Evolutionary conservation across 2,797 vertebrate species (phyloP), one percentile per base, ranked within the genome.

Genomic region (Enteromius thamalakanensis): DNA sequence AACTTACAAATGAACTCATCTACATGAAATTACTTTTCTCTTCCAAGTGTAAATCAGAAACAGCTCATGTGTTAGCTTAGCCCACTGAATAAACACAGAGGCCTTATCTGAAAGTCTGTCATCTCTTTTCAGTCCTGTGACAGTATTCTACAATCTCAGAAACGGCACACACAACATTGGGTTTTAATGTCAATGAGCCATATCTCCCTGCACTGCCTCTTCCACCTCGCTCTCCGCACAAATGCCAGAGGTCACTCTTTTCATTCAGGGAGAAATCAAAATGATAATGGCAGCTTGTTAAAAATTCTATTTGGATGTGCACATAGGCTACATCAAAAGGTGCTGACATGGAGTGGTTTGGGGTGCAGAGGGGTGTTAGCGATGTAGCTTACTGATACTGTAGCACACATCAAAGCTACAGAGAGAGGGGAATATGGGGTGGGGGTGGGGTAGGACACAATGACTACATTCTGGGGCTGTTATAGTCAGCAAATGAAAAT

Each of bases 231-330:
- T 78, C 85, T 82, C 79, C 81, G 84, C 81, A 88, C 87, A 91
- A 92, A 93, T 91, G 90, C 90, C 92, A 93, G 89, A 92, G 92
- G 92, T 93, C 90, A 91, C 79, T 81, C 87, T 85, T 91, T 86
- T 91, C 89, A 91, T 93, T 93, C 85, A 88, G 88, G 78, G 85
- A 91, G 89, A 92, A 94, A 94, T 94, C 91, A 91, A 93, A 94
- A 93, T 92, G 89, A 93, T 92, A 94, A 94, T 93, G 90, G 93
- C 85, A 88, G 60, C 90, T 90, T 91, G 90, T 94, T 94, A 93
- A 89, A 94, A 94, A 94, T 92, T 92, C 90, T 90, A 92, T 93
- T 90, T 92, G 87, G 90, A 91, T 90, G 89, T 90, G 89, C 88
- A 92, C 89, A 91, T 85, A 90, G 87, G 92, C 92, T 90, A 93